Evolutionary conservation across 2,888 invertebrate genomes (phyloP), one percentile per base, ranked within the genome.

Genomic region (Charanyca ferruginea): DNA sequence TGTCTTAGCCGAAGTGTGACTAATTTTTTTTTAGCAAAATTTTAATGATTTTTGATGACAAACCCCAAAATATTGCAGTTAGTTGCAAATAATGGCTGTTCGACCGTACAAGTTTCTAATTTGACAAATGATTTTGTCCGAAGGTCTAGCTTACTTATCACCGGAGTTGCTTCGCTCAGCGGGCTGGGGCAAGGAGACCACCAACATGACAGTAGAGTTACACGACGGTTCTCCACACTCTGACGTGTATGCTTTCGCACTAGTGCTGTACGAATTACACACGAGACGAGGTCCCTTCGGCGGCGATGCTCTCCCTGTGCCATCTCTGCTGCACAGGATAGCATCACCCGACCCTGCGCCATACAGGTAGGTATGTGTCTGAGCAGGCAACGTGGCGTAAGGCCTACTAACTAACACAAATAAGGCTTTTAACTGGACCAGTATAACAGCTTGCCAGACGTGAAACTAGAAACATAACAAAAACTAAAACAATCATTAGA

Each of bases 231-330:
- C 96, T 0, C 97, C 98, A 81, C 97, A 97, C 80, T 98, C 98
- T 0, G 98, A 98, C 89, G 96, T 98, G 44, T 98, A 98, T 89
- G 98, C 98, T 1, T 99, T 99, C 89, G 98, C 97, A 0, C 97
- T 99, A 54, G 97, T 99, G 55, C 94, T 99, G 51, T 98, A 98
- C 89, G 99, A 99, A 92, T 96, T 99, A 79, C 97, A 98, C 87
- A 97, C 98, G 16, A 95, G 99, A 0, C 97, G 97, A 69, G 99
- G 99, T 0, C 98, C 99, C 0, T 99, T 98, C 87, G 98, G 98
- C 0, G 96, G 96, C 16, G 97, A 96, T 78, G 95, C 97, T 1
- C 96, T 97, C 0, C 96, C 97, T 0, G 96, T 97, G 76, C 97
- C 98, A 83, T 73, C 89, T 77, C 96, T 97, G 69, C 89, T 97